phyloP scores from a whole-genome alignment of 2,113 vertebrate genomes.

The Edolisoma coerulescens region DNA sequence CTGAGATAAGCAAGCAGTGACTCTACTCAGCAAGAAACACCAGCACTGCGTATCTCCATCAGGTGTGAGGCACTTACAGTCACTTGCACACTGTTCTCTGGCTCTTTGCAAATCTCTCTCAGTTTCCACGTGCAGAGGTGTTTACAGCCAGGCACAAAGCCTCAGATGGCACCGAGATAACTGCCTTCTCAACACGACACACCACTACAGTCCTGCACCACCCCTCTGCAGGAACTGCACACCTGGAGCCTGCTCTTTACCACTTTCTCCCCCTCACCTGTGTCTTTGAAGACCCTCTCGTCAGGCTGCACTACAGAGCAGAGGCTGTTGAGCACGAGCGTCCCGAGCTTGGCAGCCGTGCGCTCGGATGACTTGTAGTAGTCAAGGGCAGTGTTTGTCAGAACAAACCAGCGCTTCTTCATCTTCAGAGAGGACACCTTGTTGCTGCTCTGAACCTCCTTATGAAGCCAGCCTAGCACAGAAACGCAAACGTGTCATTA shows the following conservation, averaged over 20 bases:
- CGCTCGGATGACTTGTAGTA: constrained; percentile 89
- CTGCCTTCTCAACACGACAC: neutral
- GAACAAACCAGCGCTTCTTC: constrained; percentile 92
- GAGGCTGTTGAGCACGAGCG: constrained; percentile 88
- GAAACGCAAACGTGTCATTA: neutral
- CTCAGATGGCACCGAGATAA: neutral
- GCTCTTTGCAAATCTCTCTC: neutral
- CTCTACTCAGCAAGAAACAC: neutral
- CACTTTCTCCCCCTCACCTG: constrained; percentile 67
- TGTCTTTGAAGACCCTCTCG: constrained; percentile 86
- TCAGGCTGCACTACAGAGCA: constrained; percentile 88
- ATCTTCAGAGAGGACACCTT: constrained; percentile 88
- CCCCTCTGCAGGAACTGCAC: neutral
- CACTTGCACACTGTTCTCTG: neutral
- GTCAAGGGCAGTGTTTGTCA: constrained; percentile 87
- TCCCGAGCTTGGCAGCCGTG: constrained; percentile 88
- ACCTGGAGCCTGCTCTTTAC: neutral
- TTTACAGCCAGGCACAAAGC: neutral
- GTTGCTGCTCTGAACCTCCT: constrained; percentile 85
- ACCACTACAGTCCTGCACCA: neutral
- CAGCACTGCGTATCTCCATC: neutral
- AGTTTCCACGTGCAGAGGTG: neutral
- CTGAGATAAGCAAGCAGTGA: neutral
- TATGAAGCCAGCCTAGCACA: constrained; percentile 87
- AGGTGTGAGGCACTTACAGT: neutral